Evolutionary conservation across 2,797 vertebrate genomes (phyloP).

Genomic region (Emys orbicularis): DNA sequence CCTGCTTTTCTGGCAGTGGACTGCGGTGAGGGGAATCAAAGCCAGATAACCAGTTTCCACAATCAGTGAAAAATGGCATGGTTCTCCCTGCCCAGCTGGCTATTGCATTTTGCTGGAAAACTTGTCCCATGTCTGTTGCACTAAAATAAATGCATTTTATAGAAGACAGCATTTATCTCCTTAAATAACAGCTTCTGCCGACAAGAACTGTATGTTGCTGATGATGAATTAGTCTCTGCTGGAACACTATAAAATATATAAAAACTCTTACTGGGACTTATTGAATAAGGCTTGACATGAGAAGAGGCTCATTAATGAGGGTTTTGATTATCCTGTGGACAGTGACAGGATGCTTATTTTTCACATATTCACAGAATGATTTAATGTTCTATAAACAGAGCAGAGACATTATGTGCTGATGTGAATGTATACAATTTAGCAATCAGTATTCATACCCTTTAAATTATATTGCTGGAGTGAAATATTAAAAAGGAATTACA

Average conservation of each 20-base stretch:
- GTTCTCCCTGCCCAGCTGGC: background rate
- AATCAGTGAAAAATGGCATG: background rate
- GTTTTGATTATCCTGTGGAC: constrained; percentile 31
- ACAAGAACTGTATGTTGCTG: background rate
- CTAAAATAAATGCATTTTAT: background rate
- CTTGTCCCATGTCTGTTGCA: background rate
- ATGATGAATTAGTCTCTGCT: background rate
- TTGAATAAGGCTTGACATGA: constrained; percentile 9
- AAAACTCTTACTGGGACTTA: background rate
- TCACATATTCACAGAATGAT: constrained; percentile 39
- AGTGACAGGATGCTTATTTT: constrained; percentile 55
- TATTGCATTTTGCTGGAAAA: background rate
- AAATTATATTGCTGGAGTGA: constrained; percentile 47
- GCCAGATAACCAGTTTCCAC: background rate
- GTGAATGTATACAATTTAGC: constrained; percentile 49
- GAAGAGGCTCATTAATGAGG: background rate
- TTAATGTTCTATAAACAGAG: constrained; percentile 48
- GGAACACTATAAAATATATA: background rate
- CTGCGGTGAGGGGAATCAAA: background rate
- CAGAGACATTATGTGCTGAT: constrained; percentile 15
- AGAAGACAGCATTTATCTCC: background rate
- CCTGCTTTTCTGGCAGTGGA: background rate
- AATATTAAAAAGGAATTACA: constrained; percentile 62
- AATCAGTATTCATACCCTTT: constrained; percentile 53
- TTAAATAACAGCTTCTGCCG: background rate